Conservation (phyloP, 2,113 vertebrate genomes). For the Alaudala cheleensis region DNA sequence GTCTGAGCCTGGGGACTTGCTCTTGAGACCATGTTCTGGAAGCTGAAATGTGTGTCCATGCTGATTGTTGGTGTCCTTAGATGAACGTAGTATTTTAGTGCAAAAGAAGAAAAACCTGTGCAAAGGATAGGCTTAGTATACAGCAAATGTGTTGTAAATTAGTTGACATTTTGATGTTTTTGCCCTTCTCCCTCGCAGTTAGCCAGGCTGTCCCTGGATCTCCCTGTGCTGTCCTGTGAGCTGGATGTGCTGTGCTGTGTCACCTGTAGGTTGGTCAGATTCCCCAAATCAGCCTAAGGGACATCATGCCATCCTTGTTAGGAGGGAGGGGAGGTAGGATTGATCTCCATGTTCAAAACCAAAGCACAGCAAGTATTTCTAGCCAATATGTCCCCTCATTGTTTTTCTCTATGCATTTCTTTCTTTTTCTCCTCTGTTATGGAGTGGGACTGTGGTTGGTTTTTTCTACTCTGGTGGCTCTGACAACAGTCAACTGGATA, state of each 20-base stretch:
- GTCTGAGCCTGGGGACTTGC: neutral
- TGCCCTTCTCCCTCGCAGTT: neutral
- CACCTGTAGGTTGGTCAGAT: neutral
- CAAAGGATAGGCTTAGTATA: conserved; percentile 19
- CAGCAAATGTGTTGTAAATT: conserved; percentile 55
- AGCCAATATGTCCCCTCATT: rapidly evolving
- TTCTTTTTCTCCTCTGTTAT: neutral
- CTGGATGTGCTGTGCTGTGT: neutral
- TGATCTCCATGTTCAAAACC: neutral
- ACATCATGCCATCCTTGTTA: neutral
- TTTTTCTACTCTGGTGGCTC: neutral
- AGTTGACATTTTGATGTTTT: conserved; percentile 4
- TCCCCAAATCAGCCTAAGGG: neutral
- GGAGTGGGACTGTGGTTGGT: rapidly evolving
- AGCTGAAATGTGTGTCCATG: neutral
- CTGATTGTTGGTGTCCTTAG: neutral
- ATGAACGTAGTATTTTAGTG: neutral
- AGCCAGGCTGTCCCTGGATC: neutral
- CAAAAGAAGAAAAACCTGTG: neutral
- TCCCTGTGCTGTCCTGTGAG: neutral
- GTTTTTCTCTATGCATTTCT: neutral
- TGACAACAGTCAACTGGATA: neutral
- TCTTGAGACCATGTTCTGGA: neutral
- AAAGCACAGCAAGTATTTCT: neutral
- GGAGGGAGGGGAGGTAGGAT: neutral